Conservation (phyloP, 2,888 invertebrate genomes). For the Trichogramma evanescens region DNA sequence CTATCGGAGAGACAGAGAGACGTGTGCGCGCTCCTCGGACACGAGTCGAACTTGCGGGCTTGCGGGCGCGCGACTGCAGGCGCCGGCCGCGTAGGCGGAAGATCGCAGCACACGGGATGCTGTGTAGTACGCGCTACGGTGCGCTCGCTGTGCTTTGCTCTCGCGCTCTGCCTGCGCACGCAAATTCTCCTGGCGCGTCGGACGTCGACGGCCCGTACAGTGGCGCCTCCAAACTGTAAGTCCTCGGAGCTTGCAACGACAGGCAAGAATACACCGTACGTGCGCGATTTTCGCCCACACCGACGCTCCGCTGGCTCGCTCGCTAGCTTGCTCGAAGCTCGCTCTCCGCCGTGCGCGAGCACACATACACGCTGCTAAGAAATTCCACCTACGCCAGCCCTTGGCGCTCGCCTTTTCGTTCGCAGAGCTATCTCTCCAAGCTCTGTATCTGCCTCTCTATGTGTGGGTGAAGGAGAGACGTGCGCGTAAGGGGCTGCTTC, state of each 20-base stretch:
- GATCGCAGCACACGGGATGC: slow-evolving; percentile 46
- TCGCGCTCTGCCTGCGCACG: slow-evolving; percentile 26
- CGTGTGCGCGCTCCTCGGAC: too few relatives aligned
- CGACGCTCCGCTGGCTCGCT: neutral
- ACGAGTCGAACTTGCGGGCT: slow-evolving; percentile 44
- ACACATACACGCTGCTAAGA: neutral
- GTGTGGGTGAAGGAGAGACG: slow-evolving; percentile 11
- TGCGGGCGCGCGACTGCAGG: slow-evolving; percentile 47
- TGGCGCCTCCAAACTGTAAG: slow-evolving; percentile 15
- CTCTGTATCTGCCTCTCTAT: neutral
- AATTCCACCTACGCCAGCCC: neutral
- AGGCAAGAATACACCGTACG: too few relatives aligned
- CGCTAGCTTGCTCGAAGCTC: neutral
- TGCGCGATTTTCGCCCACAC: too few relatives aligned
- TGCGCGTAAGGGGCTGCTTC: slow-evolving; percentile 13
- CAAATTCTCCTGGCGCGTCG: slow-evolving; percentile 4
- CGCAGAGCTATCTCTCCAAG: neutral
- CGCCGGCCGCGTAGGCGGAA: slow-evolving; percentile 45
- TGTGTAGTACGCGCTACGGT: slow-evolving; percentile 29
- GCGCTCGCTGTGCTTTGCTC: slow-evolving; percentile 8
- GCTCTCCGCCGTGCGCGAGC: neutral
- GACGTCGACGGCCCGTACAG: slow-evolving; percentile 1
- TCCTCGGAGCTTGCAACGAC: neutral
- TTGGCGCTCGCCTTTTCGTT: neutral
- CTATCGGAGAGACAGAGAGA: too few relatives aligned